Percentiles rank a stretch among this genome's conserved stretches.
phyloP scores from a whole-genome alignment of 2,797 vertebrate species.

The Gymnoscopelus microlampas region DNA sequence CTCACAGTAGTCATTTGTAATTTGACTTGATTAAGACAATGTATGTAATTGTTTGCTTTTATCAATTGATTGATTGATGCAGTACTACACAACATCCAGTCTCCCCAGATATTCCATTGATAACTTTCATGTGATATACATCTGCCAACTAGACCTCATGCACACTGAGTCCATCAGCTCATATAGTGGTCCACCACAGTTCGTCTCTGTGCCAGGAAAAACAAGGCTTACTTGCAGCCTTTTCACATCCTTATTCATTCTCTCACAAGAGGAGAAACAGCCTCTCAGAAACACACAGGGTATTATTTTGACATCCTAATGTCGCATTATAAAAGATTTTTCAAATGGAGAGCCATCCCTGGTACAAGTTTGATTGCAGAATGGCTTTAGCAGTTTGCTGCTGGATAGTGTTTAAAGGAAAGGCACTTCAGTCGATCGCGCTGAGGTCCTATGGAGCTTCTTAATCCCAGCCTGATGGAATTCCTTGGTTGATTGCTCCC shows the following conservation, averaged over 20 bases:
- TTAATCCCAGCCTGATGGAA: constrained; percentile 78
- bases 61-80: constrained; percentile 4
- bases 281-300: constrained; percentile 2
- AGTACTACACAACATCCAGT: constrained; percentile 17
- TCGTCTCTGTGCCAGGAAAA: constrained; percentile 62
- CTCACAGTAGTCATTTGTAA: background rate
- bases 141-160: constrained; percentile 45
- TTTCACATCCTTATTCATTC: constrained; percentile 33
- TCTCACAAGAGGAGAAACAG: constrained; percentile 10
- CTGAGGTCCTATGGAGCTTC: constrained; percentile 57
- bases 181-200: constrained; percentile 49
- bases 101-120: constrained; percentile 36
- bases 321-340: constrained; percentile 1
- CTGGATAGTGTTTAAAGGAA: constrained; percentile 49
- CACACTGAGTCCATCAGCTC: constrained; percentile 47
- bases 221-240: constrained; percentile 41
- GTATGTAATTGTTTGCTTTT: background rate
- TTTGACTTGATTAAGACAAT: background rate
- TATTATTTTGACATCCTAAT: background rate
- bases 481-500: constrained; percentile 81
- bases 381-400: constrained; percentile 27
- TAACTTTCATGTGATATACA: constrained; percentile 45
- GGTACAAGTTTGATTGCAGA: background rate
- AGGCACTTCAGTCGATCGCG: constrained; percentile 48
- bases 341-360: background rate